Percentiles rank a stretch among this genome's conserved stretches.
phyloP scores from a whole-genome alignment of 2,797 vertebrate species.

The Mormyrops boulengeri region DNA sequence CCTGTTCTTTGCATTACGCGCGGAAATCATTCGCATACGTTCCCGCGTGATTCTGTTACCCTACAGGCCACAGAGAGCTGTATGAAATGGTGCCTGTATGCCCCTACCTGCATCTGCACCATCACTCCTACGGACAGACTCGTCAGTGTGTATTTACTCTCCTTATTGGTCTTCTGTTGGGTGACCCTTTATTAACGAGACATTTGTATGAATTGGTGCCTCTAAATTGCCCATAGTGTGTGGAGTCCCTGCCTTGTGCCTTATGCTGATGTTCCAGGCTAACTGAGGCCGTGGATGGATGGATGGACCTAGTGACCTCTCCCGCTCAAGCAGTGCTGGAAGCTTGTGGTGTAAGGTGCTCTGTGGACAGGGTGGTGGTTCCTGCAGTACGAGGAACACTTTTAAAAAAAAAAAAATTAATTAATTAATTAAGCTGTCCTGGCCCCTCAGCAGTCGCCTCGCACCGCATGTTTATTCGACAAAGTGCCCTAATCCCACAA shows the following conservation, averaged over 20 bases:
- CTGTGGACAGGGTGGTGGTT: neutral
- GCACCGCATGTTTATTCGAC: slow-evolving; percentile 13
- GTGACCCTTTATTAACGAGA: neutral
- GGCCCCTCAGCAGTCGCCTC: neutral
- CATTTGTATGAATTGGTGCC: neutral
- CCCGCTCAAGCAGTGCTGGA: neutral
- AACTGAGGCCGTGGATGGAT: neutral
- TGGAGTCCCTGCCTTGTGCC: neutral
- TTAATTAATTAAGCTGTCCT: neutral
- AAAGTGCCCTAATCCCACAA: slow-evolving; percentile 22
- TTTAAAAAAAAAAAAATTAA: slow-evolving; percentile 19
- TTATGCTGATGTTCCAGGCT: neutral
- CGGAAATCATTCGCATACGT: neutral
- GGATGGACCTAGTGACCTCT: neutral
- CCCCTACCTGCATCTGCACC: neutral
- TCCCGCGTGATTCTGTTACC: neutral
- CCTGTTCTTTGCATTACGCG: neutral
- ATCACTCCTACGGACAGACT: neutral
- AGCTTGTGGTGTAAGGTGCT: neutral
- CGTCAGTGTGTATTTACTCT: neutral
- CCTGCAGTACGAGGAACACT: slow-evolving; percentile 44
- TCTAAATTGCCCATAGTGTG: neutral
- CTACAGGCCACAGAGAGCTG: neutral
- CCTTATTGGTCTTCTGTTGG: neutral
- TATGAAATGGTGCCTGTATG: neutral